Conservation (phyloP, 2,797 vertebrate genomes). For the Meriones psammophilus region DNA sequence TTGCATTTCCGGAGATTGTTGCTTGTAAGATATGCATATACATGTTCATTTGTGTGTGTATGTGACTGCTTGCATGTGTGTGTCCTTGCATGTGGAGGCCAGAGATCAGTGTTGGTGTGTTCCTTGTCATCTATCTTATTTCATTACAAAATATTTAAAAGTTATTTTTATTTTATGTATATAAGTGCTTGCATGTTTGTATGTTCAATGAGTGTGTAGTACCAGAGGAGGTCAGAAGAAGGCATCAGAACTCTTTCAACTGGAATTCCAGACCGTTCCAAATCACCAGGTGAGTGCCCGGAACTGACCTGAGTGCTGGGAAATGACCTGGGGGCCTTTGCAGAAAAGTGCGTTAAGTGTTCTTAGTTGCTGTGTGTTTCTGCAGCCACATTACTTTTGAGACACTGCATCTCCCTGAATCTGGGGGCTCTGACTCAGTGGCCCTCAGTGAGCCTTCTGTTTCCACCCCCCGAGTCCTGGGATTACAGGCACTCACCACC, state of each 20-base stretch:
- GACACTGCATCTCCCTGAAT: background rate
- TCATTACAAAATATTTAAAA: background rate
- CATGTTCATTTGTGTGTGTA: background rate
- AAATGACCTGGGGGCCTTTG: background rate
- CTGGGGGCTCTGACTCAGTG: background rate
- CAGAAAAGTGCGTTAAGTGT: background rate
- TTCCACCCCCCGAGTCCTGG: background rate
- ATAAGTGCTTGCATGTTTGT: background rate
- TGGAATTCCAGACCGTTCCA: background rate
- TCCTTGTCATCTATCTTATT: background rate
- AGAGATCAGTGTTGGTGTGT: background rate
- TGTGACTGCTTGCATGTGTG: background rate
- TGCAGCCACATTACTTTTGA: background rate
- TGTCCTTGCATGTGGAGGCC: background rate
- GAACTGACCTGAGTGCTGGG: background rate
- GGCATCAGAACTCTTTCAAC: background rate
- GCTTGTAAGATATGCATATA: no score
- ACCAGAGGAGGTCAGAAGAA: no score
- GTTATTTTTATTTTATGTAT: background rate
- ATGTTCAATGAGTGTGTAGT: background rate
- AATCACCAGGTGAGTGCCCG: no score
- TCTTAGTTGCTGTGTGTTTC: background rate
- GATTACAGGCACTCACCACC: background rate
- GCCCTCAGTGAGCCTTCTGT: background rate
- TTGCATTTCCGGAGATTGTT: constrained; percentile 22